Conservation (phyloP, 2,888 invertebrate species). For the Mythimna lalbum region DNA sequence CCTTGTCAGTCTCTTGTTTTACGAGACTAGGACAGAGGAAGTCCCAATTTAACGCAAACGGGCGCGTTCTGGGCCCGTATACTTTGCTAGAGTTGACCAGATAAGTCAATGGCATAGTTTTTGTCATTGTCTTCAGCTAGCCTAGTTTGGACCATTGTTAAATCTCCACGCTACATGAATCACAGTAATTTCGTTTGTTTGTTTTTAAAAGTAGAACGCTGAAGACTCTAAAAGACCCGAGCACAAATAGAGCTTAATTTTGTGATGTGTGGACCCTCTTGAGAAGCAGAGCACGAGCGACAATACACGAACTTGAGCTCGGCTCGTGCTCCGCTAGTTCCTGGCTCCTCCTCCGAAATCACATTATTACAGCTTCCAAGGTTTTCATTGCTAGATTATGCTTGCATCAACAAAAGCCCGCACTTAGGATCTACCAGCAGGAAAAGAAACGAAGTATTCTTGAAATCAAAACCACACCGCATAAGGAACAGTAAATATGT, state of each 20-base stretch:
- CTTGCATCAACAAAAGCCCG: background rate
- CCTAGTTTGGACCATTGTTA: slow-evolving; percentile 23
- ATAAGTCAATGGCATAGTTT: slow-evolving; percentile 59
- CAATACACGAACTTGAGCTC: too few species aligned
- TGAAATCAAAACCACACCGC: background rate
- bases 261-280: too few species aligned
- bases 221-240: too few species aligned
- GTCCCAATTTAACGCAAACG: slow-evolving; percentile 81
- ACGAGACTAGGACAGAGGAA: slow-evolving; percentile 71
- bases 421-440: background rate
- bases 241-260: too few species aligned
- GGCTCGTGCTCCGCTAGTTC: too few species aligned
- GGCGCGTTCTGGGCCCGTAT: slow-evolving; percentile 67
- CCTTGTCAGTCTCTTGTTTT: slow-evolving; percentile 51
- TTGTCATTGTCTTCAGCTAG: slow-evolving; percentile 35
- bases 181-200: slow-evolving; percentile 12
- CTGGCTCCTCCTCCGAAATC: background rate
- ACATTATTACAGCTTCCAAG: background rate
- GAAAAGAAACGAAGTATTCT: background rate
- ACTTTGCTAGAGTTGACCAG: slow-evolving; percentile 58
- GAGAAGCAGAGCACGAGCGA: too few species aligned
- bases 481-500: background rate
- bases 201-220: slow-evolving; percentile 26
- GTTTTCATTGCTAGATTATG: slow-evolving; percentile 8
- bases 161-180: slow-evolving; percentile 26